Conservation (phyloP, 2,888 invertebrate species). For the Ligdia adustata region DNA sequence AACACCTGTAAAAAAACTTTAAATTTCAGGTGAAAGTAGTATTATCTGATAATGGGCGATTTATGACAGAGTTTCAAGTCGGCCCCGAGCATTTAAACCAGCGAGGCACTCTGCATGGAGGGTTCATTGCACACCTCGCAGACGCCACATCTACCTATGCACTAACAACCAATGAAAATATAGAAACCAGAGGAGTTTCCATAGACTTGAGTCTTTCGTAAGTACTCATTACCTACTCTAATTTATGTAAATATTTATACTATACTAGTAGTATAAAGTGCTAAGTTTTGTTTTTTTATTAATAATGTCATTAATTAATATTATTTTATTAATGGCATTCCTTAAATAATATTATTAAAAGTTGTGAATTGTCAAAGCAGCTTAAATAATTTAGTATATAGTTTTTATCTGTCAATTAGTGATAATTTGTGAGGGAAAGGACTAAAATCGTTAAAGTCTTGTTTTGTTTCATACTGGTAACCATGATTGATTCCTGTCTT, state of each 20-base stretch:
- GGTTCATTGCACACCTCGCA: slow-evolving; percentile 91
- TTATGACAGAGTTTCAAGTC: slow-evolving; percentile 90
- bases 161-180: slow-evolving; percentile 86
- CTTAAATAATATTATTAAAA: too few species aligned
- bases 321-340: too few species aligned
- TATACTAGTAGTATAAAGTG: background rate
- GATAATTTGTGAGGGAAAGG: background rate
- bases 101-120: slow-evolving; percentile 92
- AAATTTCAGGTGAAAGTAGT: slow-evolving; percentile 62
- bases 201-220: slow-evolving; percentile 93
- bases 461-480: too few species aligned
- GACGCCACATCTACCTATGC: slow-evolving; percentile 90
- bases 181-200: slow-evolving; percentile 89
- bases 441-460: background rate
- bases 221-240: slow-evolving; percentile 32
- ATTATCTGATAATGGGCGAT: slow-evolving; percentile 87
- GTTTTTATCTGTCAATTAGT: too few species aligned
- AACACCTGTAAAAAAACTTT: background rate
- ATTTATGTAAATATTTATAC: background rate
- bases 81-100: slow-evolving; percentile 89
- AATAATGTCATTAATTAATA: too few species aligned
- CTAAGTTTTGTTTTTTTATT: too few species aligned
- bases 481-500: too few species aligned
- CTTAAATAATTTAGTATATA: too few species aligned
- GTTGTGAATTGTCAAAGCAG: too few species aligned